Percentiles rank a stretch among this genome's conserved stretches.
Evolutionary conservation across 2,888 invertebrate genomes (phyloP).

Genomic region (Amphipyra berbera): DNA sequence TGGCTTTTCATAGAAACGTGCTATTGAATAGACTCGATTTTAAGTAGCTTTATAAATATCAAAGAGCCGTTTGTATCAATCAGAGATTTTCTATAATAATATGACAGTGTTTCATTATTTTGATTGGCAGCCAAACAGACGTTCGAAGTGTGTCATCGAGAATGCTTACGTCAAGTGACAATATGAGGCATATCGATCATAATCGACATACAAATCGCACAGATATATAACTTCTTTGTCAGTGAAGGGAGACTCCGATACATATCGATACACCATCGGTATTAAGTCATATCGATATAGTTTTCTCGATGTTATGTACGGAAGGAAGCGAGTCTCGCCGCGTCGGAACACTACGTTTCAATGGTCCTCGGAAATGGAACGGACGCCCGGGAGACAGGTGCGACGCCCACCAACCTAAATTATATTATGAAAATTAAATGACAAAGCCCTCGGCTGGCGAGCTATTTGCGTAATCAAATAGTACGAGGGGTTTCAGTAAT

Average conservation of each 20-base stretch:
- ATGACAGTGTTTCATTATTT: conserved; percentile 29
- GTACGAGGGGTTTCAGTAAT: neutral
- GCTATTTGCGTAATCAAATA: conserved; percentile 17
- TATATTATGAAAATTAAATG: conserved; percentile 29
- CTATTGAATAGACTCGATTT: conserved; percentile 4
- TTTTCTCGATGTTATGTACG: conserved; percentile 11
- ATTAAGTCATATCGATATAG: conserved; percentile 2
- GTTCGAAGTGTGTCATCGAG: conserved; percentile 30
- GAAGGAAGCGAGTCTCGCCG: conserved; percentile 18
- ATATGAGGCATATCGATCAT: neutral
- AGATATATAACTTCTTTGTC: neutral
- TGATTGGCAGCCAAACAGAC: conserved; percentile 29
- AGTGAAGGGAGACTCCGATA: too few relatives aligned
- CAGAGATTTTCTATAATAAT: conserved; percentile 6
- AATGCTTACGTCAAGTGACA: conserved; percentile 11
- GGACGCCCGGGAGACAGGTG: conserved; percentile 20
- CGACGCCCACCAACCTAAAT: conserved; percentile 12
- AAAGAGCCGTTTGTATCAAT: conserved; percentile 5
- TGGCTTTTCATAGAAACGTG: neutral
- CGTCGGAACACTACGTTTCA: conserved; percentile 26
- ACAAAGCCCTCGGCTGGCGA: neutral
- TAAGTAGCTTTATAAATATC: neutral
- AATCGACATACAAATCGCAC: neutral
- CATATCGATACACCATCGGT: neutral
- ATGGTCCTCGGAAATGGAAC: conserved; percentile 34